Evolutionary conservation across 2,797 vertebrate species (phyloP).

Genomic region (Zalophus californianus): DNA sequence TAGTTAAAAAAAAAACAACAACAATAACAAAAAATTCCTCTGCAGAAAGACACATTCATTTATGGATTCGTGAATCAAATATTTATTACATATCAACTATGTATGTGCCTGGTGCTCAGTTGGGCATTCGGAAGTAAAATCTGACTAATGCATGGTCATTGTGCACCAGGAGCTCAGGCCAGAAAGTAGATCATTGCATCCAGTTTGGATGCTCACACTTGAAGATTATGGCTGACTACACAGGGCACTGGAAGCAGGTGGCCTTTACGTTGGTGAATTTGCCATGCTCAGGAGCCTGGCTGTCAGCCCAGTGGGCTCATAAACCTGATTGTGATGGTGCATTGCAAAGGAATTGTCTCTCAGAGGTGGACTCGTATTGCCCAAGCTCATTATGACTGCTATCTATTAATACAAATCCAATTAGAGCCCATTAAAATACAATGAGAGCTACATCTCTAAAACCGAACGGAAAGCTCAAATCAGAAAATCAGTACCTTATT

Average conservation of each 20-base stretch:
- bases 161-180: neutral
- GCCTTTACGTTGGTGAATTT: conserved; percentile 1
- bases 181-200: neutral
- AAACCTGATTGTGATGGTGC: neutral
- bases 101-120: conserved; percentile 3
- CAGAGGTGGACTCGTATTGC: conserved; percentile 38
- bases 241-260: neutral
- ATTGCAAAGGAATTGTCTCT: conserved; percentile 29
- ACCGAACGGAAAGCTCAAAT: conserved; percentile 28
- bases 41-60: conserved; percentile 46
- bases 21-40: neutral
- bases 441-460: conserved; percentile 29
- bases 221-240: neutral
- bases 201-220: neutral
- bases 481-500: conserved; percentile 44
- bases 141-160: neutral
- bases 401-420: conserved; percentile 69
- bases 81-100: conserved; percentile 55
- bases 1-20: neutral
- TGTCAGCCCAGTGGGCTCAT: neutral
- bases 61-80: conserved; percentile 58
- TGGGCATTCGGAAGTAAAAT: conserved; percentile 25
- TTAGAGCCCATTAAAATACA: conserved; percentile 61
- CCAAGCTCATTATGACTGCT: conserved; percentile 58
- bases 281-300: neutral